Conservation (phyloP, 2,797 vertebrate species). For the Schizopygopsis pylzovi region DNA sequence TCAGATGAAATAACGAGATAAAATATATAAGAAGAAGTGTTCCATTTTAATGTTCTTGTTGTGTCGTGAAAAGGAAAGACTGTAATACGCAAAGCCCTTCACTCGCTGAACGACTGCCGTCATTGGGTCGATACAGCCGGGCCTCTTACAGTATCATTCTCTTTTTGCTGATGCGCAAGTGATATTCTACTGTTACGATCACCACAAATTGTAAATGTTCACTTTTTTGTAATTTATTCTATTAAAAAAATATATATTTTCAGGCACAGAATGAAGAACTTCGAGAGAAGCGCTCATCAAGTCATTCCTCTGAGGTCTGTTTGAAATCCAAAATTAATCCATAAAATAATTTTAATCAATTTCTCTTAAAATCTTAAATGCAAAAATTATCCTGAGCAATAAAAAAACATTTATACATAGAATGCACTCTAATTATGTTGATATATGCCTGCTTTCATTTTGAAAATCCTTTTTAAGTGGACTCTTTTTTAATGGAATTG, state of each 20-base stretch:
- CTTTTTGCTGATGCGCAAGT: background rate
- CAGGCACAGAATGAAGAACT: conserved; percentile 39
- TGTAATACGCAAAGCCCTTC: too few relatives aligned
- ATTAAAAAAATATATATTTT: background rate
- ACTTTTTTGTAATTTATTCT: background rate
- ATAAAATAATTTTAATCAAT: background rate
- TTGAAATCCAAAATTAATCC: background rate
- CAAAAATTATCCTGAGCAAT: background rate
- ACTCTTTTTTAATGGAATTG: background rate
- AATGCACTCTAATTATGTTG: background rate
- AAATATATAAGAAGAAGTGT: too few relatives aligned
- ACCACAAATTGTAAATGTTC: background rate
- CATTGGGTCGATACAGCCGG: too few relatives aligned
- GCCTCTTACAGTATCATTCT: too few relatives aligned
- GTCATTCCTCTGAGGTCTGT: conserved; percentile 31
- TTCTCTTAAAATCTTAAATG: background rate
- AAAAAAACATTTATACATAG: background rate
- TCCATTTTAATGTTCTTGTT: too few relatives aligned
- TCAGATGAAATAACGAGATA: too few relatives aligned
- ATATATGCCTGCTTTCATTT: background rate
- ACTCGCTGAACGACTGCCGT: too few relatives aligned
- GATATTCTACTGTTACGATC: too few relatives aligned
- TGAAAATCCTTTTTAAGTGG: background rate
- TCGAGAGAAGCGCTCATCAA: conserved; percentile 57
- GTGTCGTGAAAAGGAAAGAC: too few relatives aligned